Conservation (phyloP, 30 jellyfish, hydroid and myxozoan species). For the Sanderia malayensis region DNA sequence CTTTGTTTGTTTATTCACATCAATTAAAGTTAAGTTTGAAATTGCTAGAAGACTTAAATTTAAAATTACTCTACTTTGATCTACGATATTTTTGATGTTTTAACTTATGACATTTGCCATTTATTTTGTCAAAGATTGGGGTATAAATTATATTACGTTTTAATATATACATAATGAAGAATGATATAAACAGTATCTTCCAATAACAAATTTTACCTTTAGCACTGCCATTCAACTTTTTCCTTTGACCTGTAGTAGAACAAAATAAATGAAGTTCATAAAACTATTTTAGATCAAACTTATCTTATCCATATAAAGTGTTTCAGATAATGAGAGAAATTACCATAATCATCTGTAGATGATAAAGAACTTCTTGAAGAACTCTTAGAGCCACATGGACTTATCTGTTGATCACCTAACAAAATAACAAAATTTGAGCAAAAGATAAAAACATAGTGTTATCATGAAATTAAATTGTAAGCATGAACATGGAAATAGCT, state of each 20-base stretch:
- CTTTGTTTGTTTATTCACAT: too few relatives aligned
- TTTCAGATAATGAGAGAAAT: too few relatives aligned
- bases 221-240: background rate
- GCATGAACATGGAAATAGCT: background rate
- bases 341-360: conserved; percentile 37
- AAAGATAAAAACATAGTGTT: background rate
- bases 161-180: too few relatives aligned
- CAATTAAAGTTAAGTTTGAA: too few relatives aligned
- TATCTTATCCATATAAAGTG: too few relatives aligned
- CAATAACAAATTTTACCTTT: background rate
- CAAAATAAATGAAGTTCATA: too few relatives aligned
- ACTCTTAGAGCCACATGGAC: conserved; percentile 52
- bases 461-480: background rate
- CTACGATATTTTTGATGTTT: background rate
- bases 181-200: too few relatives aligned
- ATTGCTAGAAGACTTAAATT: too few relatives aligned
- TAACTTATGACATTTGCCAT: background rate
- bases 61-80: too few relatives aligned
- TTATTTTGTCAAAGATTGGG: too few relatives aligned
- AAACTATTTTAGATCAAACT: too few relatives aligned
- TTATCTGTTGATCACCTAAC: conserved; percentile 26
- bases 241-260: background rate
- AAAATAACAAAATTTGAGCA: background rate
- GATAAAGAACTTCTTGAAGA: conserved; percentile 54
- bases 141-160: too few relatives aligned